Conservation (phyloP, 2,797 vertebrate genomes). For the Mormyrus hasselquistii region DNA sequence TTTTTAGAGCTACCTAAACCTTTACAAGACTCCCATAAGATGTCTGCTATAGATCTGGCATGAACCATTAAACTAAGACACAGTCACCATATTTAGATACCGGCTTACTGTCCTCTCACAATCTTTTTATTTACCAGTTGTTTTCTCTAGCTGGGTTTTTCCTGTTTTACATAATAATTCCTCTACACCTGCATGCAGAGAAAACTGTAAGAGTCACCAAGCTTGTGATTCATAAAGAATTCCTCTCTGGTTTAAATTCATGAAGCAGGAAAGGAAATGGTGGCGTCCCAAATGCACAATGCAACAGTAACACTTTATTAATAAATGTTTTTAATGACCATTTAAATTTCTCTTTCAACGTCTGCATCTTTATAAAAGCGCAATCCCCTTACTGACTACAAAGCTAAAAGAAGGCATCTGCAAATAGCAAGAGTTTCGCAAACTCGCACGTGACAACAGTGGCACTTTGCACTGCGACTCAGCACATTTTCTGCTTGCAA, state of each 20-base stretch:
- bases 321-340: neutral
- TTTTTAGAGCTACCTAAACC: constrained; percentile 29
- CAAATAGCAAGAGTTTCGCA: neutral
- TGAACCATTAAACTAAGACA: constrained; percentile 54
- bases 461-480: neutral
- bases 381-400: neutral
- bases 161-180: neutral
- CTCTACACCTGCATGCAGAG: neutral
- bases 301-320: neutral
- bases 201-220: neutral
- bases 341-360: neutral
- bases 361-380: neutral
- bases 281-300: neutral
- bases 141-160: neutral
- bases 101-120: constrained; percentile 9
- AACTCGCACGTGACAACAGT: neutral
- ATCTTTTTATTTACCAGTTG: neutral
- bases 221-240: neutral
- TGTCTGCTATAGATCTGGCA: constrained; percentile 49
- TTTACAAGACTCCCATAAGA: constrained; percentile 35
- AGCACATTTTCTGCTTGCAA: neutral
- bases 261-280: neutral
- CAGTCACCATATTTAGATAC: constrained; percentile 32
- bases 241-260: neutral
- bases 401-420: neutral